Conservation (phyloP, 2,113 vertebrate genomes). For the Chaenogobius annularis region DNA sequence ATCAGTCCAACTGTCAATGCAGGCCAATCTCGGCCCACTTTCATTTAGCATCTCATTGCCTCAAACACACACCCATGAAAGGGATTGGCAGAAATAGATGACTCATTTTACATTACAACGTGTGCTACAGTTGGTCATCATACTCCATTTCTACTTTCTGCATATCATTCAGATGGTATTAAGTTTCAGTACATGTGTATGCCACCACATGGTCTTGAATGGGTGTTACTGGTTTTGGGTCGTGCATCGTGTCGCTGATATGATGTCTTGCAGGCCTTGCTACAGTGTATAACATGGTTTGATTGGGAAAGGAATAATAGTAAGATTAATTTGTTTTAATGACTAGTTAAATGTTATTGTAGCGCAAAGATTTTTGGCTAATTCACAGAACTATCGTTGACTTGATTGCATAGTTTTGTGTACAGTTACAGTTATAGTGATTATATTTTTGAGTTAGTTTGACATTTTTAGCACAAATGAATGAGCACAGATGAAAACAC, state of each 20-base stretch:
- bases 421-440: no score
- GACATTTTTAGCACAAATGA: no score
- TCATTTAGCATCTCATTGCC: constrained; percentile 21
- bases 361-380: no score
- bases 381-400: no score
- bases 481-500: background rate
- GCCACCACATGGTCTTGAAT: background rate
- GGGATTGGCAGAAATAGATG: background rate
- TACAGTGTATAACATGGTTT: background rate
- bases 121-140: background rate
- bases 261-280: no score
- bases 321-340: no score
- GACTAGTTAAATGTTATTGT: no score
- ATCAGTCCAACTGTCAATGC: constrained; percentile 49
- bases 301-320: no score
- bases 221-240: no score
- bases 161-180: background rate
- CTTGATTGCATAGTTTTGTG: no score
- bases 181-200: background rate
- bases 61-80: constrained; percentile 19
- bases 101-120: background rate
- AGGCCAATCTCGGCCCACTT: constrained; percentile 43
- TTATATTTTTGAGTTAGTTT: no score
- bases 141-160: background rate
- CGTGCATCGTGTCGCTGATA: no score